Percentiles rank a stretch among this genome's conserved stretches.
Evolutionary conservation across 1,140 invertebrate species (phyloP).

Genomic region (Solenopsis fugax): DNA sequence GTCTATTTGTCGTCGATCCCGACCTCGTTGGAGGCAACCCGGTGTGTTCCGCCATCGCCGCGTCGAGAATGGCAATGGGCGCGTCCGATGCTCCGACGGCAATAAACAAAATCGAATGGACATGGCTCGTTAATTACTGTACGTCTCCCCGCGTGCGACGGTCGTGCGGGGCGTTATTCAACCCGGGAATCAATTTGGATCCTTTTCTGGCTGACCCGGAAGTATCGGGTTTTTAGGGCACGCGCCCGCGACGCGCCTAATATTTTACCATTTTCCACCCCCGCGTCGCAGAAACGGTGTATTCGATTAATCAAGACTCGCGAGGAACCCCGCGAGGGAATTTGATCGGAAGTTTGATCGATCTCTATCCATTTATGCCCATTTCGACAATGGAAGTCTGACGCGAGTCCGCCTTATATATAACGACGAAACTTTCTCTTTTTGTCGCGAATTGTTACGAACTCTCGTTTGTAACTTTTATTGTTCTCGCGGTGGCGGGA

Average conservation of each 20-base stretch:
- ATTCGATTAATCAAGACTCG: not conserved
- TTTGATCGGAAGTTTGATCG: slow-evolving; percentile 1
- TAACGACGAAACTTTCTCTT: not conserved
- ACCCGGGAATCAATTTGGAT: not conserved
- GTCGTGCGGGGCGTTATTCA: slow-evolving; percentile 7
- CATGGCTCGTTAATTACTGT: slow-evolving; percentile 49
- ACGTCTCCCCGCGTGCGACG: not conserved
- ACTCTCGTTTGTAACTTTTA: slow-evolving; percentile 38
- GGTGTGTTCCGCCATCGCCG: no score
- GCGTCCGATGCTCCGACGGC: not conserved
- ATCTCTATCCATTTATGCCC: slow-evolving; percentile 5
- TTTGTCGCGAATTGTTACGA: slow-evolving; percentile 23
- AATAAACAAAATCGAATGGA: slow-evolving; percentile 48
- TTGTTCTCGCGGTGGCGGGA: not conserved
- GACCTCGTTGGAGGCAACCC: slow-evolving; percentile 38
- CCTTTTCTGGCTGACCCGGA: not conserved
- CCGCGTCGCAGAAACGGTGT: not conserved
- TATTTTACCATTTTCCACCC: not conserved
- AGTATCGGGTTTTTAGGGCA: not conserved
- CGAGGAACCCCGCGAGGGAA: not conserved
- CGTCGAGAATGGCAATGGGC: slow-evolving; percentile 31
- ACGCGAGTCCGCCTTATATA: not conserved
- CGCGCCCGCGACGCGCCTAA: not conserved
- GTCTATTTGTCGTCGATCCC: slow-evolving; percentile 46
- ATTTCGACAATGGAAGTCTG: slow-evolving; percentile 18